Conservation (phyloP, 2,888 invertebrate genomes). For the Lithophane socia region DNA sequence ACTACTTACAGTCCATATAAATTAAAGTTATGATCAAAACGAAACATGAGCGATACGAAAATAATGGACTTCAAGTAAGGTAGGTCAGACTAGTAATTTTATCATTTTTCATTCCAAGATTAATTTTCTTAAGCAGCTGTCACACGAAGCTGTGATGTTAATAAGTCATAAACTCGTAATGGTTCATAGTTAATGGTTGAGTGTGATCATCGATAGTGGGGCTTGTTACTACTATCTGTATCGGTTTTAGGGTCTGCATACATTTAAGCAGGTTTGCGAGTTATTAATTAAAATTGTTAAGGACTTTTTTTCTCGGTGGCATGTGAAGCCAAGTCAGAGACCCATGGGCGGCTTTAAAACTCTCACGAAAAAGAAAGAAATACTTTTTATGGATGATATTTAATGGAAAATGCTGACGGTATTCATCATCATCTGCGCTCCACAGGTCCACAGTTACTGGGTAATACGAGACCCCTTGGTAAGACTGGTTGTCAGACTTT, state of each 20-base stretch:
- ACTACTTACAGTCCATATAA: constrained; percentile 1
- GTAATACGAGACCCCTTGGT: too few relatives aligned
- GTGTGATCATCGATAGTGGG: constrained; percentile 75
- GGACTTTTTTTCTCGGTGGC: too few relatives aligned
- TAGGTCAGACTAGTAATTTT: constrained; percentile 48
- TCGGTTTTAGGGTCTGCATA: not conserved
- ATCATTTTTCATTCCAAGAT: constrained; percentile 64
- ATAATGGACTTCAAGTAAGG: constrained; percentile 43
- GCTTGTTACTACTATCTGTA: constrained; percentile 73
- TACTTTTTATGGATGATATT: not conserved
- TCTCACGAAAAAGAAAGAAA: too few relatives aligned
- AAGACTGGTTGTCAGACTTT: too few relatives aligned
- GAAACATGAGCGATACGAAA: constrained; percentile 36
- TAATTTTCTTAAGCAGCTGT: constrained; percentile 68
- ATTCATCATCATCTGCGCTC: too few relatives aligned
- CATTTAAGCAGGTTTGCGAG: not conserved
- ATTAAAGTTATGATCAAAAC: constrained; percentile 32
- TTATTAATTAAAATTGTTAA: not conserved
- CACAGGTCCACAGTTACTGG: too few relatives aligned
- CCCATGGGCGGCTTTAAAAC: too few relatives aligned
- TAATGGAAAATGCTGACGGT: not conserved
- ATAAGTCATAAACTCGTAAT: constrained; percentile 69
- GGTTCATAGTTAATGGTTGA: constrained; percentile 67
- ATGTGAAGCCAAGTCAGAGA: too few relatives aligned
- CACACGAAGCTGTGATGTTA: constrained; percentile 63